phyloP scores from a whole-genome alignment of 1,140 invertebrate genomes.

The Atta colombica region DNA sequence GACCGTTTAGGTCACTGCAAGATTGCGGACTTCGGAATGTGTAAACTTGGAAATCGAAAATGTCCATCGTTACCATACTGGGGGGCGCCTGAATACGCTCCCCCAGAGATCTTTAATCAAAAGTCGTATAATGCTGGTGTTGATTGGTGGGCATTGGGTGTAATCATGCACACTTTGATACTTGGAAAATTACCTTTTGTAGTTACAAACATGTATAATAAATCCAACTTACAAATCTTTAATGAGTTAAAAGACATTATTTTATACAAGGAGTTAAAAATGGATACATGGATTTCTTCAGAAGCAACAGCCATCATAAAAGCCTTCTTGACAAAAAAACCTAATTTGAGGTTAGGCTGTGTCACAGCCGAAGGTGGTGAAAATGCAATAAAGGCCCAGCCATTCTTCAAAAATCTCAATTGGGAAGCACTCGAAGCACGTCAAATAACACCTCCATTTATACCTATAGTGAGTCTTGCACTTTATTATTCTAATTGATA shows the following conservation, averaged over 20 bases:
- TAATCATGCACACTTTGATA: conserved; percentile 80
- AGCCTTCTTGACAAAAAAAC: conserved; percentile 93
- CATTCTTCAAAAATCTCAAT: conserved; percentile 98
- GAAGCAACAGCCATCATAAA: conserved; percentile 99
- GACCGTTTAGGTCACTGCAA: no score
- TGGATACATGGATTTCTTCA: conserved; percentile 93
- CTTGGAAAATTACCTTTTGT: no score
- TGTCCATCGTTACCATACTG: no score
- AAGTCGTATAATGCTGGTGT: conserved; percentile 97
- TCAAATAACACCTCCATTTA: conserved; percentile 98
- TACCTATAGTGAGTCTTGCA: conserved; percentile 95
- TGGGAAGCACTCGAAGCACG: conserved; percentile 97
- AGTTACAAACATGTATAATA: conserved; percentile 91
- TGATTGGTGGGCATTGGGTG: conserved; percentile 99
- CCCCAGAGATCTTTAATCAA: no score
- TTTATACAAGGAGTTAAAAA: no score
- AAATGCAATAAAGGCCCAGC: conserved; percentile 95
- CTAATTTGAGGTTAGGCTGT: conserved; percentile 92
- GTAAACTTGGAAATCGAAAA: no score
- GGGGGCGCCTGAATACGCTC: no score
- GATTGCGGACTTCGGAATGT: conserved; percentile 74
- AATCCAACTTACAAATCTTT: conserved; percentile 85
- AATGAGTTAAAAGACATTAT: no score
- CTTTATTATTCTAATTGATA: conserved; percentile 6
- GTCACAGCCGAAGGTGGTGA: conserved; percentile 92